phyloP scores from a whole-genome alignment of 2,888 invertebrate genomes.

The Cyclophora punctaria region DNA sequence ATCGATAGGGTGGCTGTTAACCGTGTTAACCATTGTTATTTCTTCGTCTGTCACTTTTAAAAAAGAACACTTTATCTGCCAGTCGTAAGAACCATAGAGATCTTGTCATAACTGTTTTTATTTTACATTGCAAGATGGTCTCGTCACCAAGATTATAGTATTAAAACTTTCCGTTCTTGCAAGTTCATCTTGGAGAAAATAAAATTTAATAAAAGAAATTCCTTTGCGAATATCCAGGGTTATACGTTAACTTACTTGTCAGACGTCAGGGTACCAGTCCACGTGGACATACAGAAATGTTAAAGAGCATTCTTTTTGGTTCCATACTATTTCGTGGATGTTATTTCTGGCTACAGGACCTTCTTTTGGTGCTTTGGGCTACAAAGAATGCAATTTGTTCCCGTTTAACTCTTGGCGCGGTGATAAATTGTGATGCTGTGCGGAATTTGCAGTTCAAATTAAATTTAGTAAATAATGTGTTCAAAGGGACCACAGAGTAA shows the following conservation, averaged over 20 bases:
- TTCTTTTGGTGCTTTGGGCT: no score
- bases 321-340: neutral
- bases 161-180: neutral
- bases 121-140: neutral
- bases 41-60: neutral
- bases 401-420: no score
- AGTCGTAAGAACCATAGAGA: neutral
- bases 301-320: conserved; percentile 1
- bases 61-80: neutral
- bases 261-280: conserved; percentile 4
- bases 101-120: neutral
- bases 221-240: conserved; percentile 11
- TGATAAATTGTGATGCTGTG: no score
- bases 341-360: no score
- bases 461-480: no score
- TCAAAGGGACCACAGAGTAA: no score
- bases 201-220: conserved; percentile 26
- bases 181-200: conserved; percentile 4
- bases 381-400: no score
- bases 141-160: neutral
- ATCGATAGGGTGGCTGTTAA: neutral
- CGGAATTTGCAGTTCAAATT: no score
- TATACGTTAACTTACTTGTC: conserved; percentile 14
- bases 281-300: neutral
- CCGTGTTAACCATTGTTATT: neutral